phyloP scores from a whole-genome alignment of 2,888 invertebrate species.

The Nymphalis polychloros region DNA sequence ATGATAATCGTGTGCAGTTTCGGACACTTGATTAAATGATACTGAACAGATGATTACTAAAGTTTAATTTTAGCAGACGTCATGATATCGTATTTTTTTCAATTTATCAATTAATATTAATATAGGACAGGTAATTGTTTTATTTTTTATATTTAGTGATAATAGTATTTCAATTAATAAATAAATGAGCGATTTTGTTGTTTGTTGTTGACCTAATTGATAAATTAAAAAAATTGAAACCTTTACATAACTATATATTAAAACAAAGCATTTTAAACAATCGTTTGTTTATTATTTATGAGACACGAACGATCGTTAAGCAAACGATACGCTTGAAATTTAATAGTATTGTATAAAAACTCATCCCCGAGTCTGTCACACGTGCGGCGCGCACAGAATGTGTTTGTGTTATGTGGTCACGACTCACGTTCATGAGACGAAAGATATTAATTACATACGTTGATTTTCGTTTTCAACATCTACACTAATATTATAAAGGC shows the following conservation, averaged over 20 bases:
- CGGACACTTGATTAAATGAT: not conserved
- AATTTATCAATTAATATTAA: no score
- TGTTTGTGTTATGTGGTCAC: constrained; percentile 17
- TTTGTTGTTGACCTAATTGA: no score
- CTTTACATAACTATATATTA: not conserved
- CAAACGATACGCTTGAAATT: constrained; percentile 31
- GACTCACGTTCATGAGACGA: constrained; percentile 11
- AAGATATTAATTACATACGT: constrained; percentile 6
- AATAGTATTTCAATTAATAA: no score
- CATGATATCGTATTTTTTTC: no score
- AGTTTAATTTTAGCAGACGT: no score
- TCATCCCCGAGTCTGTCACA: constrained; percentile 25
- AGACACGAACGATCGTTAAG: constrained; percentile 7
- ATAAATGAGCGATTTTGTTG: no score
- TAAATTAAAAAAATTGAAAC: no score
- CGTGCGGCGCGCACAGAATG: constrained; percentile 9
- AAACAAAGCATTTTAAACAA: not conserved
- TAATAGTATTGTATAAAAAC: constrained; percentile 24
- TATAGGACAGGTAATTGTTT: no score
- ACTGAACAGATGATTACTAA: not conserved
- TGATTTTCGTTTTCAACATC: not conserved
- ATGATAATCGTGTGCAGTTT: not conserved
- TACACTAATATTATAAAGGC: no score
- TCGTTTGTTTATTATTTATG: constrained; percentile 1
- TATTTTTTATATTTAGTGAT: no score